These are phyloP conservation scores for Rhinophrynus dorsalis DNA, from an alignment of 2,797 vertebrate genomes.

Conservation along the genomic window DNA sequence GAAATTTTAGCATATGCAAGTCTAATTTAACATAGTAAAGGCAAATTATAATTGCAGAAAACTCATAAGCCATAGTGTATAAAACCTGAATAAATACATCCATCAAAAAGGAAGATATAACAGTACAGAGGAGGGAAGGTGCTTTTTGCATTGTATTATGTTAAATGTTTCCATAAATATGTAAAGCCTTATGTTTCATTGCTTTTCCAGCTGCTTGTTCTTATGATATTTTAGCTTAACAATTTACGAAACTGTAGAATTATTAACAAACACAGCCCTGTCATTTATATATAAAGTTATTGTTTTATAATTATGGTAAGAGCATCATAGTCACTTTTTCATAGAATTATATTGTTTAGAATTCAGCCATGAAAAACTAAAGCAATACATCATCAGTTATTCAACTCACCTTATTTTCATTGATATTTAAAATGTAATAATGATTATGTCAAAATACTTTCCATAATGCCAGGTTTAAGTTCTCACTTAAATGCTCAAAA, in stretches of 20 bases:
- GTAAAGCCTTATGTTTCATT: slow-evolving; percentile 29
- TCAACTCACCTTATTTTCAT: too few relatives aligned
- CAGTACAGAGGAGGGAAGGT: slow-evolving; percentile 18
- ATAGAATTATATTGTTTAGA: too few relatives aligned
- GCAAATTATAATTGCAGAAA: slow-evolving; percentile 1
- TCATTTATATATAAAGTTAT: too few relatives aligned
- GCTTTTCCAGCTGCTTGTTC: slow-evolving; percentile 36
- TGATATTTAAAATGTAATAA: too few relatives aligned
- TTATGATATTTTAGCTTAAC: slow-evolving; percentile 34
- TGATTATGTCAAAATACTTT: too few relatives aligned
- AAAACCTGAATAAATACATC: slow-evolving; percentile 15
- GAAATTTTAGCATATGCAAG: slow-evolving; percentile 10
- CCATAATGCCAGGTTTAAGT: too few relatives aligned
- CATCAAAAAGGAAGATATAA: slow-evolving; percentile 5
- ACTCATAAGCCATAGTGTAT: slow-evolving; percentile 16
- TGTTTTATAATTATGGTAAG: too few relatives aligned
- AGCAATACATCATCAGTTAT: too few relatives aligned
- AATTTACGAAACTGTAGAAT: slow-evolving; percentile 24
- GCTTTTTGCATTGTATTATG: slow-evolving; percentile 28
- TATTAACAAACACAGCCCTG: too few relatives aligned
- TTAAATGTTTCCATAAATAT: slow-evolving; percentile 35
- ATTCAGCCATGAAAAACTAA: too few relatives aligned
- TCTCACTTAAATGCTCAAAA: too few relatives aligned
- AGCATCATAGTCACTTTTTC: too few relatives aligned
- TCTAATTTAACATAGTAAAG: slow-evolving; percentile 20